Conservation (phyloP, 1,140 invertebrate species). For the Heliothis virescens region DNA sequence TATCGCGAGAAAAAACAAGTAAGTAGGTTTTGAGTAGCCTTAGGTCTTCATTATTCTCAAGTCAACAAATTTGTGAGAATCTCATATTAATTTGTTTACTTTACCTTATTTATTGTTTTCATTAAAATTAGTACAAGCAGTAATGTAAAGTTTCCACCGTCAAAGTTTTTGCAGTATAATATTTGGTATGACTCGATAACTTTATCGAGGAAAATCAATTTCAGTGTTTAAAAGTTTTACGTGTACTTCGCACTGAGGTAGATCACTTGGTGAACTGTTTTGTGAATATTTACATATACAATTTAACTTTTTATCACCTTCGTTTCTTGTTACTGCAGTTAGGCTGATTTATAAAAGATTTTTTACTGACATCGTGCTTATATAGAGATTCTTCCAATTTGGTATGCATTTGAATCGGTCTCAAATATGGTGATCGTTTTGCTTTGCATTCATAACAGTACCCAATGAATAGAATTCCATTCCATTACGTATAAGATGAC, state of each 20-base stretch:
- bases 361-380: too few relatives aligned
- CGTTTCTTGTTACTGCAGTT: neutral
- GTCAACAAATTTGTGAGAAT: too few relatives aligned
- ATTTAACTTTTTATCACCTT: conserved; percentile 65
- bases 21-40: too few relatives aligned
- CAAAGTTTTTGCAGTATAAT: conserved; percentile 3
- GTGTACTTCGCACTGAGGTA: conserved; percentile 53
- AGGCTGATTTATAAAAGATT: too few relatives aligned
- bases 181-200: conserved; percentile 35
- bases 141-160: neutral
- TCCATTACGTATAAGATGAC: too few relatives aligned
- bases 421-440: neutral
- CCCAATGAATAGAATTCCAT: neutral
- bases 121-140: neutral
- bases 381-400: too few relatives aligned
- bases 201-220: conserved; percentile 57
- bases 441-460: neutral
- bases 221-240: conserved; percentile 56
- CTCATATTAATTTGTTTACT: neutral
- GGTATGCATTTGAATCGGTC: neutral
- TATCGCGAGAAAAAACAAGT: too few relatives aligned
- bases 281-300: conserved; percentile 69
- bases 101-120: neutral
- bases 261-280: conserved; percentile 59
- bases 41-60: too few relatives aligned